These are phyloP conservation scores for Drosophila nigromelanica DNA, from an alignment of 1,140 invertebrate species.

Conservation along the genomic window DNA sequence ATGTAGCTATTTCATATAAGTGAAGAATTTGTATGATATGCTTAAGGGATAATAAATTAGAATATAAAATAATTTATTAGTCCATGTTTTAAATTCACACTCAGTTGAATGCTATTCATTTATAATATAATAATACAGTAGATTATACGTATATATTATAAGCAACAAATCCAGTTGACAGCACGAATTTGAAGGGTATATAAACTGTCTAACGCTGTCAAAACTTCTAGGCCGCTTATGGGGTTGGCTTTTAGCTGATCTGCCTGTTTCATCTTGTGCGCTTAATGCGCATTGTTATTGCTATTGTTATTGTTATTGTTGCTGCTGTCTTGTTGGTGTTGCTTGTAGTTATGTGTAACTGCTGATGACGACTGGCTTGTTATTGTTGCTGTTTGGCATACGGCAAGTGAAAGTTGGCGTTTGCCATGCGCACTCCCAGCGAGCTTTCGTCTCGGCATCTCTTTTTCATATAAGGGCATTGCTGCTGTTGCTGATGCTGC, in stretches of 20 bases:
- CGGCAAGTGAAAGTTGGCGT: conserved; percentile 71
- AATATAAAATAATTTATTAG: no score
- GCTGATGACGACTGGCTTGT: conserved; percentile 58
- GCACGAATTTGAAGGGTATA: background rate
- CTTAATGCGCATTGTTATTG: conserved; percentile 47
- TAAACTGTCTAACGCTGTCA: background rate
- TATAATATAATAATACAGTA: no score
- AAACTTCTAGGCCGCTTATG: conserved; percentile 18
- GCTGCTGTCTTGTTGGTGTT: conserved; percentile 18
- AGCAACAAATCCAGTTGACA: background rate
- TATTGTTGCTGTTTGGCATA: conserved; percentile 67
- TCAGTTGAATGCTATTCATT: no score
- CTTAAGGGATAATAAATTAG: no score
- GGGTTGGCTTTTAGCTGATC: conserved; percentile 31
- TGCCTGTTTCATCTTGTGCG: conserved; percentile 22
- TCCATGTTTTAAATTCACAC: no score
- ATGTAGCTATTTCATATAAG: no score
- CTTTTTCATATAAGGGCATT: conserved; percentile 76
- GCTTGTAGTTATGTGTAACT: conserved; percentile 66
- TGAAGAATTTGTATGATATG: no score
- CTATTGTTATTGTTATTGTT: conserved; percentile 19
- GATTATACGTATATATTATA: background rate
- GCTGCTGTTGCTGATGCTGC: conserved; percentile 14
- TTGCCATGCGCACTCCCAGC: conserved; percentile 51
- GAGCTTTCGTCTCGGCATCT: conserved; percentile 55